phyloP scores from a whole-genome alignment of 2,888 invertebrate genomes.

The Ditylenchus weischeri region DNA sequence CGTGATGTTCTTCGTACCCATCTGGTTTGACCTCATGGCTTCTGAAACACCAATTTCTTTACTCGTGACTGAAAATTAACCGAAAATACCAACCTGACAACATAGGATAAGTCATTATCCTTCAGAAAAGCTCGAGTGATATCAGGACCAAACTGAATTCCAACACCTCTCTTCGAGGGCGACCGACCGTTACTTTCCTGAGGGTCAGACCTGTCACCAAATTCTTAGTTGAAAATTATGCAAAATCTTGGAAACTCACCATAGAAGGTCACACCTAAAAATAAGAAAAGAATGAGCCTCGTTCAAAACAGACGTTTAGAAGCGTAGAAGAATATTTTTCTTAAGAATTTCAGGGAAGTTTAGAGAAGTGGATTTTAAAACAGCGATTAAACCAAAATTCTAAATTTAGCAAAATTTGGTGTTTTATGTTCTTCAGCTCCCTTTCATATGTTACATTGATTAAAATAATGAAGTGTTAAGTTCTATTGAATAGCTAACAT shows the following conservation, averaged over 20 bases:
- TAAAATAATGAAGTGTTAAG: too few relatives aligned
- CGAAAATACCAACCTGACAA: conserved; percentile 65
- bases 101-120: conserved; percentile 82
- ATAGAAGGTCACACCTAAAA: not conserved
- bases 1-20: conserved; percentile 90
- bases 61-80: conserved; percentile 1
- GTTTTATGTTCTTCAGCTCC: too few relatives aligned
- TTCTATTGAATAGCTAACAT: too few relatives aligned
- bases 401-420: too few relatives aligned
- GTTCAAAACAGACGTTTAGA: too few relatives aligned
- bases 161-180: conserved; percentile 93
- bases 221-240: not conserved
- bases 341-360: too few relatives aligned
- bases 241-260: not conserved
- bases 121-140: conserved; percentile 82
- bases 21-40: conserved; percentile 69
- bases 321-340: too few relatives aligned
- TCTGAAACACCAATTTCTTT: not conserved
- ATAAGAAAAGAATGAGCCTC: too few relatives aligned
- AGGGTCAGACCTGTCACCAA: conserved; percentile 88
- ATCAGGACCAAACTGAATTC: conserved; percentile 94
- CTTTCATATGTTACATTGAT: too few relatives aligned
- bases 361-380: too few relatives aligned
- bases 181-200: conserved; percentile 82
- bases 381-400: too few relatives aligned